Evolutionary conservation across 1,140 invertebrate species (phyloP).

Genomic region (Drosophila murphyi): DNA sequence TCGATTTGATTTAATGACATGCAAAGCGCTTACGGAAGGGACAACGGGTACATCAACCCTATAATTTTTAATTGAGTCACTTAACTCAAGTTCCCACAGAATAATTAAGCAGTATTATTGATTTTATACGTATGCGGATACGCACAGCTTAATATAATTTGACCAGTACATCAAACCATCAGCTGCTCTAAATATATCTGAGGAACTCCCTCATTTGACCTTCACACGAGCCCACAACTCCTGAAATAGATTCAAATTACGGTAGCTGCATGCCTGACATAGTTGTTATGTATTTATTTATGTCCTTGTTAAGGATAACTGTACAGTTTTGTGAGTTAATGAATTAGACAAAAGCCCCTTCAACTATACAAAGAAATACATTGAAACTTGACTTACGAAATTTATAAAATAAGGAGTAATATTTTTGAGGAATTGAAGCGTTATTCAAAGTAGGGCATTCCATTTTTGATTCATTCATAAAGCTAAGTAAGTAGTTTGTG

Average conservation of each 20-base stretch:
- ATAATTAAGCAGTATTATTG: conserved; percentile 17
- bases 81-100: conserved; percentile 13
- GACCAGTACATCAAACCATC: conserved; percentile 9
- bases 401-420: too few species aligned
- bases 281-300: not conserved
- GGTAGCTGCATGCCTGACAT: not conserved
- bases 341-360: not conserved
- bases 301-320: not conserved
- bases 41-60: conserved; percentile 3
- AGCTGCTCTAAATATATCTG: not conserved
- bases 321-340: not conserved
- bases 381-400: too few species aligned
- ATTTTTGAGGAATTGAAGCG: too few species aligned
- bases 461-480: too few species aligned
- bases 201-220: conserved; percentile 11
- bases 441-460: too few species aligned
- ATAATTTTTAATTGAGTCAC: conserved; percentile 33
- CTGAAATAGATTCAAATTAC: conserved; percentile 6
- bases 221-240: conserved; percentile 3
- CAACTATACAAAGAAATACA: too few species aligned
- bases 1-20: not conserved
- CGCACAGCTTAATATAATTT: conserved; percentile 22
- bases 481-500: too few species aligned
- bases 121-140: conserved; percentile 11
- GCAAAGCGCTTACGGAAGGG: not conserved